Percentiles rank a stretch among this genome's conserved stretches.
Evolutionary conservation across 2,888 invertebrate genomes (phyloP).

Genomic region (Epistrophe grossulariae): DNA sequence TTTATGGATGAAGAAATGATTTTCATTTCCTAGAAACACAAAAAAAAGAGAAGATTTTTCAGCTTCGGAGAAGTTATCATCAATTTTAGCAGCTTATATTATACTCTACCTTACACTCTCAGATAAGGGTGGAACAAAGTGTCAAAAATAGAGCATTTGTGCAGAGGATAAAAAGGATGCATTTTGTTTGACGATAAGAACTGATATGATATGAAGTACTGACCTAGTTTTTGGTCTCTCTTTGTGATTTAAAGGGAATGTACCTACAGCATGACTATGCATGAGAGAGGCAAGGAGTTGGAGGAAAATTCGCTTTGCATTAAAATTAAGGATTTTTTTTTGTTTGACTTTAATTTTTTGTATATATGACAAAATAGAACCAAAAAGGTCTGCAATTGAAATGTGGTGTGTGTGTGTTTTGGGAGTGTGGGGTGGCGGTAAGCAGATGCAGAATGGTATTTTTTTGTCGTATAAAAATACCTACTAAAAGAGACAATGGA

Average conservation of each 20-base stretch:
- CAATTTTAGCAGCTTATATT: slow-evolving; percentile 42
- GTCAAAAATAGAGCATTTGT: slow-evolving; percentile 74
- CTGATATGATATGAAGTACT: slow-evolving; percentile 75
- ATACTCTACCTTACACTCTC: slow-evolving; percentile 41
- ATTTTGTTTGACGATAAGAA: slow-evolving; percentile 74
- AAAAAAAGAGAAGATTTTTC: slow-evolving; percentile 1
- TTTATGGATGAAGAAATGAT: background rate
- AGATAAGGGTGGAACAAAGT: slow-evolving; percentile 62
- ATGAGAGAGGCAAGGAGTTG: slow-evolving; percentile 51
- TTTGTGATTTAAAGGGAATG: slow-evolving; percentile 75
- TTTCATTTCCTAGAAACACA: background rate
- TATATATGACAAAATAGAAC: slow-evolving; percentile 22
- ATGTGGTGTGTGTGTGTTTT: background rate
- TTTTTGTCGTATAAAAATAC: background rate
- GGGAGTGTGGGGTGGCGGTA: no score
- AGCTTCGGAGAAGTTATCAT: background rate
- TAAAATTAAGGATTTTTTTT: slow-evolving; percentile 57
- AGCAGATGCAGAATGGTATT: background rate
- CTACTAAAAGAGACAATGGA: background rate
- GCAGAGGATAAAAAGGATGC: slow-evolving; percentile 72
- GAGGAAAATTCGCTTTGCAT: slow-evolving; percentile 66
- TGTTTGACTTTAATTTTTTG: slow-evolving; percentile 14
- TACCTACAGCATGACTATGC: slow-evolving; percentile 71
- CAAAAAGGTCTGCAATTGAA: slow-evolving; percentile 46
- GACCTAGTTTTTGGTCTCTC: slow-evolving; percentile 69